Percentiles rank a stretch among this genome's conserved stretches.
Evolutionary conservation across 2,113 vertebrate species (phyloP).

Genomic region (Myocastor coypus): DNA sequence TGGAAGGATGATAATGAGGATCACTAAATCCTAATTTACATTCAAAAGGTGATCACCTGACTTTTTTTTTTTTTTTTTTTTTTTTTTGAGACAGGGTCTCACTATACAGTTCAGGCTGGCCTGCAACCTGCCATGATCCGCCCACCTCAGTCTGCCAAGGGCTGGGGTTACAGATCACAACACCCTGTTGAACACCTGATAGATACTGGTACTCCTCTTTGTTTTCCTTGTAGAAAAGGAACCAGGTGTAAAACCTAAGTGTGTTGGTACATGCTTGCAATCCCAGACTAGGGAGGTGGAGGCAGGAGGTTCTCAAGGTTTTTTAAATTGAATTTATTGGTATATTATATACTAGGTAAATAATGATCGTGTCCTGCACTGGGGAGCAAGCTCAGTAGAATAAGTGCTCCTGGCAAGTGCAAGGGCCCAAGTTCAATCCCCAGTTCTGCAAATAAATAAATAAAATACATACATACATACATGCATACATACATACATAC

Average conservation of each 20-base stretch:
- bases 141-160: not conserved
- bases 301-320: not conserved
- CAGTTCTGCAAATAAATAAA: too few species aligned
- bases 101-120: not conserved
- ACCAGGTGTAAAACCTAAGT: not conserved
- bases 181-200: not conserved
- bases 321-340: not conserved
- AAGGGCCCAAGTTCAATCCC: too few species aligned
- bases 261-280: not conserved
- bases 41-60: not conserved
- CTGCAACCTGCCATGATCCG: not conserved
- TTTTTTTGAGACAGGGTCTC: not conserved
- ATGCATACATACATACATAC: too few species aligned
- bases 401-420: too few species aligned
- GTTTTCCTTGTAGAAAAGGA: not conserved
- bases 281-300: not conserved
- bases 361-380: not conserved
- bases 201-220: not conserved
- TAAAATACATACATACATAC: too few species aligned
- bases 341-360: too few species aligned
- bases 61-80: too few species aligned
- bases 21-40: constrained; percentile 4
- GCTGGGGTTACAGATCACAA: not conserved
- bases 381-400: too few species aligned
- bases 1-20: not conserved